These are phyloP conservation scores for Encarsia formosa DNA, from an alignment of 2,888 invertebrate genomes.

Conservation along the genomic window DNA sequence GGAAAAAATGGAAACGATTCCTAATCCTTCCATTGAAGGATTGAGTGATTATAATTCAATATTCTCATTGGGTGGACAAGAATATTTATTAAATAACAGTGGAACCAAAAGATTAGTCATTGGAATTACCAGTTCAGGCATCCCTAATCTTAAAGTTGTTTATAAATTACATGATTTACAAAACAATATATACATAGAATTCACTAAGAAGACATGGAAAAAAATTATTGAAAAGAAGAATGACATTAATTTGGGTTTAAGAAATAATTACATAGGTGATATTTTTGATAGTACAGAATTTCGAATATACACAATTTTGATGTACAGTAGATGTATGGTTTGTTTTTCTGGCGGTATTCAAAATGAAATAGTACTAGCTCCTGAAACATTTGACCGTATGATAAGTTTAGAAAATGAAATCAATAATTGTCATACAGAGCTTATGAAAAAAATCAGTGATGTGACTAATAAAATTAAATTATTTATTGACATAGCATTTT, in stretches of 20 bases:
- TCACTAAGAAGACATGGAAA: constrained; percentile 4
- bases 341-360: neutral
- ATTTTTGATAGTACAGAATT: neutral
- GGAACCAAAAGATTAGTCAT: constrained; percentile 4
- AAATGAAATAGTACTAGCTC: neutral
- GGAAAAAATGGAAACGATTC: too few species aligned
- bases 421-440: neutral
- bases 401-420: constrained; percentile 7
- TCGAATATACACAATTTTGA: neutral
- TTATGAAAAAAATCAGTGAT: neutral
- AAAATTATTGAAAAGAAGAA: neutral
- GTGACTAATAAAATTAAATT: constrained; percentile 7
- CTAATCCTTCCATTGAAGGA: too few species aligned
- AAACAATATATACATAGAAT: neutral
- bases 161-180: constrained; percentile 9
- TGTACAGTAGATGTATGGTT: neutral
- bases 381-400: constrained; percentile 1
- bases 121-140: neutral
- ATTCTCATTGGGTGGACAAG: constrained; percentile 5
- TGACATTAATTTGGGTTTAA: neutral
- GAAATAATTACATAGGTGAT: neutral
- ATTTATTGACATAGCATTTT: constrained; percentile 10
- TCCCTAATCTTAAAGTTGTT: constrained; percentile 4
- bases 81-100: constrained; percentile 5
- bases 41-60: too few species aligned